Evolutionary conservation across 2,113 vertebrate species (phyloP).

Genomic region (Cranoglanis bouderius): DNA sequence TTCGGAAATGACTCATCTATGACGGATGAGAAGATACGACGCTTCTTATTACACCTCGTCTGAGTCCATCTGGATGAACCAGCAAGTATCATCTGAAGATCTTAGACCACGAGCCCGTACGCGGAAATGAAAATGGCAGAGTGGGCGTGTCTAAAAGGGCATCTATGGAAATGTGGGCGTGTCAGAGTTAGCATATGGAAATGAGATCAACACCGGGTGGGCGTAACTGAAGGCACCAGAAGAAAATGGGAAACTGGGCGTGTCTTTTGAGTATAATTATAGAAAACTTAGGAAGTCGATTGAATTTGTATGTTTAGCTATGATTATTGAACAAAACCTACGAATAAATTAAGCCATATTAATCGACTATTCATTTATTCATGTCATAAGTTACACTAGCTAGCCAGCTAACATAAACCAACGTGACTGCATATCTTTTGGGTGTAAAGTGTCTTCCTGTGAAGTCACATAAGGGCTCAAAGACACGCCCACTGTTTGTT

Average conservation of each 20-base stretch:
- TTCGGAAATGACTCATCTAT: slow-evolving; percentile 43
- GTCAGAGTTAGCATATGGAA: background rate
- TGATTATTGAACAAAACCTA: no score
- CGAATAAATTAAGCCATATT: no score
- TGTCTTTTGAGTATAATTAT: background rate
- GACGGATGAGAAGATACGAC: slow-evolving; percentile 24
- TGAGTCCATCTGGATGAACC: background rate
- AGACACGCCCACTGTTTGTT: no score
- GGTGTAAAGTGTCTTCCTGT: no score
- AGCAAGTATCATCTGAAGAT: background rate
- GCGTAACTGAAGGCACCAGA: background rate
- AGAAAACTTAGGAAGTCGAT: no score
- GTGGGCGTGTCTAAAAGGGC: background rate
- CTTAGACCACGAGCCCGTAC: background rate
- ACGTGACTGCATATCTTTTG: no score
- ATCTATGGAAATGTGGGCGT: background rate
- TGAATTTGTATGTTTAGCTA: no score
- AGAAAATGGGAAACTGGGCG: background rate
- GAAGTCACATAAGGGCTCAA: no score
- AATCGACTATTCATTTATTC: no score
- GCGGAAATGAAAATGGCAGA: background rate
- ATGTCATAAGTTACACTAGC: no score
- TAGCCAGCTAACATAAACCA: no score
- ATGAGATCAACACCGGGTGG: background rate
- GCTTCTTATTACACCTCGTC: slow-evolving; percentile 14